Conservation (phyloP, 2,113 vertebrate species). For the Proterorhinus semilunaris region DNA sequence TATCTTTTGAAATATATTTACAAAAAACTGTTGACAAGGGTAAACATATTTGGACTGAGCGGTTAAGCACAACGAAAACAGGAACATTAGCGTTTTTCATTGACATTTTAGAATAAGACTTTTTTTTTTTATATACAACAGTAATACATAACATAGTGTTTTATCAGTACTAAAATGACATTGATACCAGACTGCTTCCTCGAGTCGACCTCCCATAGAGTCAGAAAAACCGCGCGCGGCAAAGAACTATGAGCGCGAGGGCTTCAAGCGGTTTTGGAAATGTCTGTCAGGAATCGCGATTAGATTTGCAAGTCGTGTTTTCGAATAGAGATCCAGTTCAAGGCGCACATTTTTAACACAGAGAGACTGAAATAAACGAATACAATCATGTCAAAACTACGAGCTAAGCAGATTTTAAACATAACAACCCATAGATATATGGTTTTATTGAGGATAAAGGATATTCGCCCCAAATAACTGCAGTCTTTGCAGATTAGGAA, state of each 20-base stretch:
- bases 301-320: too few relatives aligned
- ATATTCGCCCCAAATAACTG: too few relatives aligned
- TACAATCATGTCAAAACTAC: too few relatives aligned
- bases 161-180: conserved; percentile 69
- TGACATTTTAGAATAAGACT: conserved; percentile 35
- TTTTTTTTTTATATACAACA: conserved; percentile 45
- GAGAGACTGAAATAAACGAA: too few relatives aligned
- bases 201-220: conserved; percentile 62
- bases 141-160: conserved; percentile 59
- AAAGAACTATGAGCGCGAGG: conserved; percentile 44
- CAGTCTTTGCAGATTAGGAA: too few relatives aligned
- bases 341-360: too few relatives aligned
- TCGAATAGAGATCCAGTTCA: too few relatives aligned
- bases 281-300: too few relatives aligned
- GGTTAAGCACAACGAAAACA: conserved; percentile 43
- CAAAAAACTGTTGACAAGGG: conserved; percentile 32
- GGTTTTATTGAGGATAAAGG: too few relatives aligned
- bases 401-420: too few relatives aligned
- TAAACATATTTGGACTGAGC: conserved; percentile 52
- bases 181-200: conserved; percentile 66
- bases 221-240: conserved; percentile 71
- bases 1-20: conserved; percentile 68
- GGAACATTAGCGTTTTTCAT: conserved; percentile 27
- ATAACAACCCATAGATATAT: too few relatives aligned
- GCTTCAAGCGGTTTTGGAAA: too few relatives aligned